Evolutionary conservation across 2,113 vertebrate species (phyloP), one percentile per base, ranked within the genome.

Genomic region (Chaetorhynchus papuensis): DNA sequence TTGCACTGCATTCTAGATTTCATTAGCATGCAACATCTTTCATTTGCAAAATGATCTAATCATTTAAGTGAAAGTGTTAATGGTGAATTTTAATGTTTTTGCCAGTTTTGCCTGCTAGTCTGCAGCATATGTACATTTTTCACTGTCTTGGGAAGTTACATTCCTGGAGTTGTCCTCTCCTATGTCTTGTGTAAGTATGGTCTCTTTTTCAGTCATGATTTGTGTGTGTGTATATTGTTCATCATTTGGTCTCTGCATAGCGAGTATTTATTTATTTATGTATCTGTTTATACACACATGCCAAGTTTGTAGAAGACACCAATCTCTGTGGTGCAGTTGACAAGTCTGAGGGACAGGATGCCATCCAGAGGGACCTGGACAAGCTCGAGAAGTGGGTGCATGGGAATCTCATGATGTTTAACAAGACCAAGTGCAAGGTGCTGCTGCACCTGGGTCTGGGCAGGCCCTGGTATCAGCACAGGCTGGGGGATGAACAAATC

Each of bases 51-150:
- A 81, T 50, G 1, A 68, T 59, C 7, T 66, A 42, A 75, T 37
- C 17, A 44, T 28, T 66, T 75, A 65, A 52, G 44, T 88, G 18
- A 14, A 76, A 49, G 10, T 94, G 26, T 64, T 92, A 93, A 96
- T 68, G 61, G n/a, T 61, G 57, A 53, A 15, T n/a, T 97, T 71
- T 83, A 47, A 35, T 97, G 80, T 95, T 94, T 97, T 94, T 98
- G 87, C 82, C 96, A 99, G 99, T 99, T 99, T 91, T 99, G 99
- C 96, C 98, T 99, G 87, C 98, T 99, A 95, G 98, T 99, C 93
- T 99, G 99, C 98, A 99, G 99, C 23, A 86, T 99, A 61, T 99
- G 99, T 96, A 99, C 98, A 18, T 99, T 99, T 98, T 98, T 99
- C 82, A 99, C 99, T 18, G 82, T 99, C 78, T 97, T 99, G 96